Evolutionary conservation across 2,113 vertebrate genomes (phyloP), one percentile per base, ranked within the genome.

Genomic region (Pholis gunnellus): DNA sequence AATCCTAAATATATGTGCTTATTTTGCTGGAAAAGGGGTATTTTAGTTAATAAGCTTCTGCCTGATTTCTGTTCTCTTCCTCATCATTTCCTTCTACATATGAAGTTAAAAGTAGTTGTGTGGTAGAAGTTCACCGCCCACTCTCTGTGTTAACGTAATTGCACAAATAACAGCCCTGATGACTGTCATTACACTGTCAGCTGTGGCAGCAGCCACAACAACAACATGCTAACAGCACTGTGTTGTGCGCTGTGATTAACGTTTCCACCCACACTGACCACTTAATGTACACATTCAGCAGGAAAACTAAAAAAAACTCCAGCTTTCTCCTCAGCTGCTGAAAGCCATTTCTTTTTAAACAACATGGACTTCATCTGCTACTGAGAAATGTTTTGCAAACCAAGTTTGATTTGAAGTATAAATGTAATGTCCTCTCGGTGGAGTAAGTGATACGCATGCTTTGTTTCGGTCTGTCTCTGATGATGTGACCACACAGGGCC

Each of bases 251-350:
- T 2, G 31, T 18, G 1, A 71, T 75, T 17, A 48, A 81, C 14
- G 75, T 60, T 78, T 65, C 71, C 75, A 66, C 59, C 75, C 71
- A 86, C 84, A 20, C 59, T 34, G 70, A 71, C 59, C 70, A 14
- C 60, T n/a, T 59, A 22, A 52, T n/a, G 75, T 18, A 36, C 50
- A 76, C 8, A 9, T 36, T 48, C 22, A 60, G 68, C 67, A 31
- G 50, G 25, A 59, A 7, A 11, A 56, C 52, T 31, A 31, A 25
- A n/a, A n/a, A n/a, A 25, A 22, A 3, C 22, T 25, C 22, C 52
- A 56, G 18, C 48, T 18, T 56, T 5, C 52, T 56, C 22, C 50
- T 54, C 50, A 15, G 44, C 13, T 15, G 2, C 44, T 15, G 4
- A 5, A 46, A 15, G 42, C 17, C 14, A 5, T 46, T 46, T 15